Evolutionary conservation across 2,888 invertebrate genomes (phyloP).

Genomic region (Zhuqinia jingwanae): DNA sequence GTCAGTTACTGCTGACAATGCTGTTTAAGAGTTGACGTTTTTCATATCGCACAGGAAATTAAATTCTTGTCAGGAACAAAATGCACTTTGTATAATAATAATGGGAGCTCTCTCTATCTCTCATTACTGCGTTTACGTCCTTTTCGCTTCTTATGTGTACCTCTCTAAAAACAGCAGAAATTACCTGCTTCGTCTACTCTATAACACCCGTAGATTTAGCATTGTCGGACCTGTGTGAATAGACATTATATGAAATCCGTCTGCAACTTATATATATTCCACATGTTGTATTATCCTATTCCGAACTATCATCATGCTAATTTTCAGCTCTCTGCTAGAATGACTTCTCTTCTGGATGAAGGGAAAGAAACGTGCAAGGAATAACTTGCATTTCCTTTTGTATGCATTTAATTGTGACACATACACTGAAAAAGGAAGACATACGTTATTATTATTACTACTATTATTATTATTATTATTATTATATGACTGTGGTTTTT

Average conservation of each 20-base stretch:
- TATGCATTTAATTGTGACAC: constrained; percentile 26
- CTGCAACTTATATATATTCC: too few relatives aligned
- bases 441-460: background rate
- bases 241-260: background rate
- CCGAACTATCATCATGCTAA: too few relatives aligned
- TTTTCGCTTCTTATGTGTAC: too few relatives aligned
- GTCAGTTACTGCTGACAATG: background rate
- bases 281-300: too few relatives aligned
- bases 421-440: background rate
- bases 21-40: constrained; percentile 8
- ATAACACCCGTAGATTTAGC: background rate
- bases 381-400: constrained; percentile 30
- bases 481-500: background rate
- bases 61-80: constrained; percentile 67
- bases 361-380: constrained; percentile 39
- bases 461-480: background rate
- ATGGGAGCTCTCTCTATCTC: background rate
- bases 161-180: too few relatives aligned
- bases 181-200: too few relatives aligned
- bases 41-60: constrained; percentile 53
- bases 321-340: constrained; percentile 1
- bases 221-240: background rate
- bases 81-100: constrained; percentile 63
- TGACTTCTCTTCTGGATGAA: background rate
- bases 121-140: too few relatives aligned